A percentile compares a stretch with the other conserved stretches of the same genome.
Evolutionary conservation across 2,888 invertebrate species (phyloP).

Genomic region (Heliconius erato): DNA sequence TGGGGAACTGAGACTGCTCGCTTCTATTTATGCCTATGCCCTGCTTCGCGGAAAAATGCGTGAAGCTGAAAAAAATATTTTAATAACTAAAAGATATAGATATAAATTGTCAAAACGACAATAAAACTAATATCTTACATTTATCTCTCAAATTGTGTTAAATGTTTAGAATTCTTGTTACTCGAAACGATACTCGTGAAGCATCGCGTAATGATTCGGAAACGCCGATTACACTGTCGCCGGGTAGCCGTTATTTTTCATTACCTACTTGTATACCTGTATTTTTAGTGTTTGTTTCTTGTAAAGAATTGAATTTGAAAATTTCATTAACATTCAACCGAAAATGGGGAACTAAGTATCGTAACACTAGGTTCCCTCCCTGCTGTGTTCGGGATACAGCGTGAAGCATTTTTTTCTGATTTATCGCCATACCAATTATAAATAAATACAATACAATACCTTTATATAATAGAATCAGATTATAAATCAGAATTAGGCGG

Average conservation of each 20-base stretch:
- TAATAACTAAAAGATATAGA: background rate
- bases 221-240: conserved; percentile 60
- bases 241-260: conserved; percentile 47
- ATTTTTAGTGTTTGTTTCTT: conserved; percentile 5
- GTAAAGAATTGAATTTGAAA: background rate
- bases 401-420: no score
- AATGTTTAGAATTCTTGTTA: conserved; percentile 32
- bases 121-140: background rate
- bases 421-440: no score
- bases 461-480: no score
- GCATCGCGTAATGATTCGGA: conserved; percentile 64
- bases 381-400: no score
- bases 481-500: background rate
- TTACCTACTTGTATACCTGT: conserved; percentile 5
- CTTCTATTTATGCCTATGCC: no score
- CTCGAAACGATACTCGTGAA: conserved; percentile 52
- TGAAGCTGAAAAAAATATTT: no score
- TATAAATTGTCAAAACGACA: background rate
- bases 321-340: background rate
- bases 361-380: no score
- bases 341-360: no score
- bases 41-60: no score
- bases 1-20: no score
- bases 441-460: no score
- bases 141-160: conserved; percentile 15